Base-by-base conservation (phyloP, 2,888 invertebrate species). In the Pollenia amentaria region DNA sequence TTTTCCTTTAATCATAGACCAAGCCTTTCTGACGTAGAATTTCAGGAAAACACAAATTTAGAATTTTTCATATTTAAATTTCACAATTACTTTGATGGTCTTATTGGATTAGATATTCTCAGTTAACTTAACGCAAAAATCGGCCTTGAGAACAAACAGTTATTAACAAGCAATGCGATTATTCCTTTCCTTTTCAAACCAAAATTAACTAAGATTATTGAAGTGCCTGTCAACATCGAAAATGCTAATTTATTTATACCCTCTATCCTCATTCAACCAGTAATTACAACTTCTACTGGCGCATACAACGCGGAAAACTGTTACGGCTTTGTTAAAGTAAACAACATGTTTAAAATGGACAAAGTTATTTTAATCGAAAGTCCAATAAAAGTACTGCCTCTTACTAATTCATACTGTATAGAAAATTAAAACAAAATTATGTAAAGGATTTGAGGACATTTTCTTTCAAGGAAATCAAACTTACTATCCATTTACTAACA, bases 291-390 rank as follows among this genome's bases (percentile, higher is more conserved):
- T 14, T 57, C 57, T 9, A 72, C 81, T 84, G 84, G 79, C 51
- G 16, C 77, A 14, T 87, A 87, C 67, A 70, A n/a, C 11, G 73
- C 82, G 1, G 40, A 82, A 38, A 65, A 87, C 12, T 85, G 85
- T 87, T 80, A 77, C 42, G 79, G 77, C 62, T 57, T 62, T 6
- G 70, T 84, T 11, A 60, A 79, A 73, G 69, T 88, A 6, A 72
- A 10, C 11, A 88, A 82, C 14, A 69, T 55, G 38, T 81, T 62
- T 4, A 12, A 75, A 16, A 9, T 44, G 6, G 42, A 87, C 3
- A 51, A 81, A 78, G 42, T 57, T 9, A 29, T 84, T 21, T 51
- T 79, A n/a, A 60, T 84, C 0, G 84, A 87, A 60, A 79, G 76
- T 70, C 84, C 84, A n/a, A 42, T 80, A 42, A 84, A 79, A 65